Conservation (phyloP, 1,140 invertebrate genomes). For the Drosophila quadrilineata region DNA sequence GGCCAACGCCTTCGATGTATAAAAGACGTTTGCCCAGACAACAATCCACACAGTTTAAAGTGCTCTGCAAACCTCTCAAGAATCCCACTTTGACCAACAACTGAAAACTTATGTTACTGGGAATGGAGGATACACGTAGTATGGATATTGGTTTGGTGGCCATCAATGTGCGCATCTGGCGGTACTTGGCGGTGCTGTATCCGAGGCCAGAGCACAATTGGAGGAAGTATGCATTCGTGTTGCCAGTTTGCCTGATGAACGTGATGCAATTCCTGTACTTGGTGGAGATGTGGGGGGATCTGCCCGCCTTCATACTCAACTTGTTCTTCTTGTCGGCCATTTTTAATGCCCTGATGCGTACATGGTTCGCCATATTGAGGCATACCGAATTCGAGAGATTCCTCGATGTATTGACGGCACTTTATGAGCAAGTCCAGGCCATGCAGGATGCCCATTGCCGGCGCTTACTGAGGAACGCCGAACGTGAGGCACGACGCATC, state of each 20-base stretch:
- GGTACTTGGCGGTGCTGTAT: conserved; percentile 56
- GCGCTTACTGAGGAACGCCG: conserved; percentile 29
- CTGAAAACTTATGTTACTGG: neutral
- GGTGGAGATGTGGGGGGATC: conserved; percentile 62
- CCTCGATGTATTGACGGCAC: conserved; percentile 29
- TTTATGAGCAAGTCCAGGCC: conserved; percentile 46
- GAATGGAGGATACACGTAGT: conserved; percentile 23
- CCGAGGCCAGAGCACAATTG: conserved; percentile 40
- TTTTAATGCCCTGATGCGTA: conserved; percentile 69
- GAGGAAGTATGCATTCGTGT: conserved; percentile 63
- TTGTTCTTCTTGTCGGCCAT: conserved; percentile 69
- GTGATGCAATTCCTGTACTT: conserved; percentile 70
- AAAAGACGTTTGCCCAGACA: conserved; percentile 64
- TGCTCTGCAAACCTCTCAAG: conserved; percentile 18
- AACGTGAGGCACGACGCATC: conserved; percentile 37
- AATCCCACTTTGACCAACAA: neutral
- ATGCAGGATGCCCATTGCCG: conserved; percentile 17
- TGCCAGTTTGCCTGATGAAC: conserved; percentile 61
- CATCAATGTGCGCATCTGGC: conserved; percentile 69
- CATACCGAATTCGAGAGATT: conserved; percentile 52
- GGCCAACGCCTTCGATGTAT: conserved; percentile 31
- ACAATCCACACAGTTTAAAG: conserved; percentile 65
- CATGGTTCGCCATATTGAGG: conserved; percentile 59
- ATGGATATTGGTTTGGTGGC: conserved; percentile 64
- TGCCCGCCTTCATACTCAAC: conserved; percentile 68